Evolutionary conservation across 2,888 invertebrate genomes (phyloP).

Genomic region (Scaptodrosophila latifasciaeformis): DNA sequence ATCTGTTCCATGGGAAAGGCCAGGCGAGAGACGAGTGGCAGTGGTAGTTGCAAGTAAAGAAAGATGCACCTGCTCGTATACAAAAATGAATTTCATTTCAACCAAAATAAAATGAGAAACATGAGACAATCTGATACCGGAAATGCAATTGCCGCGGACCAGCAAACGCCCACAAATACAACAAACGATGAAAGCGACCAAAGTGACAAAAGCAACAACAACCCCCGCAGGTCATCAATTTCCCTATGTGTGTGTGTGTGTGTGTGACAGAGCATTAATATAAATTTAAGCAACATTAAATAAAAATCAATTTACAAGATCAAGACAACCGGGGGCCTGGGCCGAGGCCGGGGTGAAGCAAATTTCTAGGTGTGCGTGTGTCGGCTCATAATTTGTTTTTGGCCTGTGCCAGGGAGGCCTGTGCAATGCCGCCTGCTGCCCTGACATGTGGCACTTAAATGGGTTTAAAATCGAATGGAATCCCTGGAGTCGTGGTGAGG

Average conservation of each 20-base stretch:
- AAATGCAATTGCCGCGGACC: slow-evolving; percentile 61
- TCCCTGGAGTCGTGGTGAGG: too few relatives aligned
- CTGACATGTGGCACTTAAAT: slow-evolving; percentile 60
- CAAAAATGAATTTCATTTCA: slow-evolving; percentile 2
- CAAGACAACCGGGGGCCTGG: neutral
- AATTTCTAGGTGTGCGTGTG: slow-evolving; percentile 23
- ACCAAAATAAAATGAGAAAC: neutral
- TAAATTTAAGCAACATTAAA: slow-evolving; percentile 33
- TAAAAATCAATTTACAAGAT: slow-evolving; percentile 57
- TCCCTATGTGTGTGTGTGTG: slow-evolving; percentile 7
- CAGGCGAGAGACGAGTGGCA: too few relatives aligned
- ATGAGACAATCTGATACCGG: slow-evolving; percentile 46
- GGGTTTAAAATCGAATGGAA: slow-evolving; percentile 26
- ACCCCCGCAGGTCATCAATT: slow-evolving; percentile 5
- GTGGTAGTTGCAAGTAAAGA: too few relatives aligned
- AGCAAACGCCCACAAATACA: slow-evolving; percentile 46
- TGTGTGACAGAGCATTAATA: slow-evolving; percentile 41
- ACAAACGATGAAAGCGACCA: neutral
- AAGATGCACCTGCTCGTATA: slow-evolving; percentile 44
- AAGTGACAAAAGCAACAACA: neutral
- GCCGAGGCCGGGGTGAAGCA: neutral
- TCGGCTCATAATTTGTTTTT: slow-evolving; percentile 29
- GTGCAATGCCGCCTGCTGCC: too few relatives aligned
- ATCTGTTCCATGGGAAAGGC: slow-evolving; percentile 52
- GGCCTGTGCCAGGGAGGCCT: slow-evolving; percentile 42